phyloP scores from a whole-genome alignment of 1,140 invertebrate genomes.

The Drosophila grimshawi region DNA sequence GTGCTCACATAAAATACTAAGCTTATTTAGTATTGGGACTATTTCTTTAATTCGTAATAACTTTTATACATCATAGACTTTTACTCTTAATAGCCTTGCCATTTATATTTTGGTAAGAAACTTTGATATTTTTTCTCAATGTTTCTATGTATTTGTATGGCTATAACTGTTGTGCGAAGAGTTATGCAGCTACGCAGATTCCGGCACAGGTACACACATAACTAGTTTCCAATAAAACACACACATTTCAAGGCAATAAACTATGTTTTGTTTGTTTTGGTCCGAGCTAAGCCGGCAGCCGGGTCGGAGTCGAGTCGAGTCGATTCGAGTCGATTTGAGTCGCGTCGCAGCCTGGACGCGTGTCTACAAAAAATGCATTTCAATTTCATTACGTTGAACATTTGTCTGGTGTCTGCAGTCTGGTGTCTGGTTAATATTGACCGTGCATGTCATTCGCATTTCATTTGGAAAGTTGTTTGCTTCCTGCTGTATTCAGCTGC shows the following conservation, averaged over 20 bases:
- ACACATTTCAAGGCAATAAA: slow-evolving; percentile 77
- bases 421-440: slow-evolving; percentile 62
- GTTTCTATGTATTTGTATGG: too few species aligned
- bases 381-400: slow-evolving; percentile 49
- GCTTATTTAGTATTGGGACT: too few species aligned
- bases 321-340: too few species aligned
- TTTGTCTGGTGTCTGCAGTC: slow-evolving; percentile 37
- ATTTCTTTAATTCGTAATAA: too few species aligned
- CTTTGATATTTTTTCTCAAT: too few species aligned
- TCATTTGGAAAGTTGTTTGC: slow-evolving; percentile 78
- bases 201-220: slow-evolving; percentile 38
- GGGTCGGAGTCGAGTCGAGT: slow-evolving; percentile 8
- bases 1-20: too few species aligned
- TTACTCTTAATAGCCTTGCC: too few species aligned
- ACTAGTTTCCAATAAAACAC: slow-evolving; percentile 70
- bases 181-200: slow-evolving; percentile 39
- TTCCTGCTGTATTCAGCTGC: slow-evolving; percentile 60
- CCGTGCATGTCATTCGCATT: slow-evolving; percentile 72
- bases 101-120: too few species aligned
- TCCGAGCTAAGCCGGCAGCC: slow-evolving; percentile 46
- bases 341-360: slow-evolving; percentile 40
- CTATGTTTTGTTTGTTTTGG: slow-evolving; percentile 36
- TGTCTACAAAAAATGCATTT: slow-evolving; percentile 66
- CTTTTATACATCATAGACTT: too few species aligned
- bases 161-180: slow-evolving; percentile 11